Evolutionary conservation across 30 jellyfish, hydroid and myxozoan species (phyloP), one percentile per base, ranked within the genome.

Genomic region (Cassiopea xamachana): DNA sequence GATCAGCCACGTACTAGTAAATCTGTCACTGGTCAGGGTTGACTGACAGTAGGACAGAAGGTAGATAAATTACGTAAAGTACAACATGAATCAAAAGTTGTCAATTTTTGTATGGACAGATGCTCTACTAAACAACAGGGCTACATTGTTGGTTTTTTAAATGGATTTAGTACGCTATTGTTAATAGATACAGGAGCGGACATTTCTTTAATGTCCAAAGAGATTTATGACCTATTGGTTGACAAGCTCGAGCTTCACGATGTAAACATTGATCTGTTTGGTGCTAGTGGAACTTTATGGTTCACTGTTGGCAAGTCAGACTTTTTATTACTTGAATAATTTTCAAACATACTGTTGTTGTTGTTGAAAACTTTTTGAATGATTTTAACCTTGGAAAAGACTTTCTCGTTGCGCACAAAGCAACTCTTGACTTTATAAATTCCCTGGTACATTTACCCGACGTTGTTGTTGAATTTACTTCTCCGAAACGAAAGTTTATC

Each of bases 321-420:
- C 48, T 77, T 39, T 43, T n/a, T 51, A 77, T 77, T 77, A 46
- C 48, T 77, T 77, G 68, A 77, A 77, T 16, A 60, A 77, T 19
- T 18, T 80, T 80, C 59, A 51, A 43, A 77, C 85, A 77, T 39
- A 77, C 70, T 46, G 85, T 77, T 48, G 15, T 13, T 12, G 70
- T 77, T n/a, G 14, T 46, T 48, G 70, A 77, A 46, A 60, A 51
- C 62, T 77, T 48, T 77, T 77, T 15, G 48, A 27, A 77, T 77
- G 89, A 51, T 18, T 80, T 80, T 48, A 39, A 48, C 15, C 89
- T 80, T 14, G 89, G 89, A 10, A 80, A 61, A 43, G 89, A 80
- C 67, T 80, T 80, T 80, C 75, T 80, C 45, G 59, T 61, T 48
- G 76, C 49, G 44, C 48, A 45, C 47, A 77, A 77, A 9, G 68